Base-by-base conservation (phyloP, 1,140 invertebrate genomes). In the Sarcophaga peregrina region DNA sequence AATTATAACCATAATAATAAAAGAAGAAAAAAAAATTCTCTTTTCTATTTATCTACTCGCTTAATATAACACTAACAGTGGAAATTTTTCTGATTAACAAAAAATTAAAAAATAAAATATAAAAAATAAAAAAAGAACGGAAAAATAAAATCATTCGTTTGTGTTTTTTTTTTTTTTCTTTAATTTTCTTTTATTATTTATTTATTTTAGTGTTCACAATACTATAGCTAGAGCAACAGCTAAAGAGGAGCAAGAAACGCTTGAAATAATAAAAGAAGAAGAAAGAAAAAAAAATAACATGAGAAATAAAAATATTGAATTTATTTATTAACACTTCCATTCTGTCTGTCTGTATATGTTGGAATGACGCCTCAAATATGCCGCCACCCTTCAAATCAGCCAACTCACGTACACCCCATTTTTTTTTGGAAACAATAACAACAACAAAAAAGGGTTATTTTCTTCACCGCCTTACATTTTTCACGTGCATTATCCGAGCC, bases 291-390 rank as follows among this genome's bases (percentile, higher is more conserved):
- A 68, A 20, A 68, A 25, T 2, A n/a, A 9, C 20, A 58, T 58
- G 54, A 58, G 54, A 58, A 58, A 58, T n/a, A 68, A 68, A 68
- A 68, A 68, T 68, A 68, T 68, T 68, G 62, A 68, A 68, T 10
- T 68, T 68, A 68, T 25, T 68, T 25, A 68, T 68, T 68, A 68
- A 68, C 62, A 68, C 62, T 20, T 68, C 25, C 25, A 37, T 37
- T 58, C 15, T 58, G 15, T 58, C 15, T 58, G 15, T 13, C 15
- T n/a, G 15, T 58, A n/a, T 58, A 6, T 58, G 54, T 13, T 58
- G 54, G 54, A 15, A 58, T 58, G 15, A n/a, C 11, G 54, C n/a
- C 7, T n/a, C 2, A 15, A n/a, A 15, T 58, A 58, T 11, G n/a
- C 54, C 54, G 13, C 25, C 54, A 58, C 54, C 3, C 54, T 0